Conservation (phyloP, 2,113 vertebrate species). For the Actenoides lindsayi region DNA sequence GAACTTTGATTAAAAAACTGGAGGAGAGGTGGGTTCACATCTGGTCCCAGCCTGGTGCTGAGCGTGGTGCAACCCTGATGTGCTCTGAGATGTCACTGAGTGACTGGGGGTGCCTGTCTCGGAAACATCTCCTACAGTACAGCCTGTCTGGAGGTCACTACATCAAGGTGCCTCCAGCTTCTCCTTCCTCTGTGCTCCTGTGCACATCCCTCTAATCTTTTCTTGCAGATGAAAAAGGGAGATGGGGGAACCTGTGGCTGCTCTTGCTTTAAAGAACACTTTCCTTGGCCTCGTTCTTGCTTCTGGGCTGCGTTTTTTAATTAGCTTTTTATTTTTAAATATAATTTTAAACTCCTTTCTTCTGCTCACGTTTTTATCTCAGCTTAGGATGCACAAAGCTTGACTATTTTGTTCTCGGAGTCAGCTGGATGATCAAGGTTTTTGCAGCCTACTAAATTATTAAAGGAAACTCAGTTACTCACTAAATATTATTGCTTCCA, state of each 20-base stretch:
- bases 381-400: constrained; percentile 43
- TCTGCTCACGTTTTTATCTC: constrained; percentile 36
- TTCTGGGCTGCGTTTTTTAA: background rate
- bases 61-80: background rate
- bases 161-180: fast-evolving
- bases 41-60: background rate
- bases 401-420: constrained; percentile 35
- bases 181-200: fast-evolving
- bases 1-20: background rate
- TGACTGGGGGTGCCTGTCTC: background rate
- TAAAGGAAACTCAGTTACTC: background rate
- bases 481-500: constrained; percentile 38
- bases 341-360: background rate
- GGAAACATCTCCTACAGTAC: too few relatives aligned
- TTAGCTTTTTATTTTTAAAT: background rate
- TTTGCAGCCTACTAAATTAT: constrained; percentile 54
- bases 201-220: fast-evolving
- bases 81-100: background rate
- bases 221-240: background rate
- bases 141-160: too few relatives aligned
- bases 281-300: background rate
- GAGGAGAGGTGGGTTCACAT: background rate
- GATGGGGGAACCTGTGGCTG: background rate
- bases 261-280: background rate
- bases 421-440: constrained; percentile 30